phyloP scores from a whole-genome alignment of 1,140 invertebrate genomes.

The Apolygus lucorum region DNA sequence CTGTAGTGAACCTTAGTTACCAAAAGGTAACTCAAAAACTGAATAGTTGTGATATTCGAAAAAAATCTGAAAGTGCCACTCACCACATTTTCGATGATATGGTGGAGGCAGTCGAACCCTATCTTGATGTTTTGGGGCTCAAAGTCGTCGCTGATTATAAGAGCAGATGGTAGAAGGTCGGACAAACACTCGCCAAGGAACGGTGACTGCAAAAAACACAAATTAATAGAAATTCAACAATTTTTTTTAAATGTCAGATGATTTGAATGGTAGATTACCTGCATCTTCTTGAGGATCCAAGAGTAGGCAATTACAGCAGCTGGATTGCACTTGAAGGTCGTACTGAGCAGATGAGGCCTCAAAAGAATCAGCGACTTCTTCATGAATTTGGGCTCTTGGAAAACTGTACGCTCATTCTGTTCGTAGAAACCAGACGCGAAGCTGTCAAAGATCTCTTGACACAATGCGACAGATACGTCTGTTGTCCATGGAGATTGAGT shows the following conservation, averaged over 20 bases:
- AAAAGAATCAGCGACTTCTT: no score
- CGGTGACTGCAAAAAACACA: conserved; percentile 24
- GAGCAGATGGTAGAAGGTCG: conserved; percentile 22
- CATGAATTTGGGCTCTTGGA: no score
- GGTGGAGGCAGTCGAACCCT: conserved; percentile 24
- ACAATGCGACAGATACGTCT: neutral
- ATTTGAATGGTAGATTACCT: neutral
- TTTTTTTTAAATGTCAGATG: neutral
- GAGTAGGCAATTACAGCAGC: neutral
- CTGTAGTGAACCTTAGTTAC: no score
- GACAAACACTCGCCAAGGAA: conserved; percentile 19
- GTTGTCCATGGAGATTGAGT: neutral
- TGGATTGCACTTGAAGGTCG: neutral
- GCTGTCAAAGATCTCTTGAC: neutral
- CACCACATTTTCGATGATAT: conserved; percentile 28
- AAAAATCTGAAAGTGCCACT: conserved; percentile 10
- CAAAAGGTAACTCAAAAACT: conserved; percentile 1
- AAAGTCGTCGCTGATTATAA: conserved; percentile 28
- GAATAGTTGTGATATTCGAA: neutral
- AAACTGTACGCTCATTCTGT: no score
- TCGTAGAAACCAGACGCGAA: no score
- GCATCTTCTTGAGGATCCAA: neutral
- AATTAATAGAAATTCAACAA: no score
- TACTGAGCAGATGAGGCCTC: neutral
- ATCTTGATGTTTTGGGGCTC: conserved; percentile 21